phyloP scores from a whole-genome alignment of 2,888 invertebrate genomes.

The Cantharis lateralis region DNA sequence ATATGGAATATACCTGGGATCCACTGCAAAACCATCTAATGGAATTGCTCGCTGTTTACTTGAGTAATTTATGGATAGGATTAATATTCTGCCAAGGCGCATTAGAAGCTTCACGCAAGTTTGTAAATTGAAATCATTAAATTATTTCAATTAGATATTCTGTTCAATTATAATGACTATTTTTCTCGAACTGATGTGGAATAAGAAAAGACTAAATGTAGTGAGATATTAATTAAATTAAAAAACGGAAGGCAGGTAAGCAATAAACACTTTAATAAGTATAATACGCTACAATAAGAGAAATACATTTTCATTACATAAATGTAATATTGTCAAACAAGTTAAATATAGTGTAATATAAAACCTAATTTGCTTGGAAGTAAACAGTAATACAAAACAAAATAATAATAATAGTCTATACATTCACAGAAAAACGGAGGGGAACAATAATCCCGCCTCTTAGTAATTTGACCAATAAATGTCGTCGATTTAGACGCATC shows the following conservation, averaged over 20 bases:
- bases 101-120: constrained; percentile 23
- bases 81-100: constrained; percentile 45
- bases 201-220: background rate
- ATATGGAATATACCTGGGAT: constrained; percentile 47
- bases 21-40: constrained; percentile 34
- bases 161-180: background rate
- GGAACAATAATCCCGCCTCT: constrained; percentile 29
- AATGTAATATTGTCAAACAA: background rate
- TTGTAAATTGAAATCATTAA: constrained; percentile 21
- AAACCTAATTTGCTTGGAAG: constrained; percentile 17
- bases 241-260: background rate
- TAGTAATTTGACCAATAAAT: constrained; percentile 33
- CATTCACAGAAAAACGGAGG: constrained; percentile 32
- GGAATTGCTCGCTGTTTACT: constrained; percentile 43
- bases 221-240: background rate
- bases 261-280: background rate
- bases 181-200: background rate
- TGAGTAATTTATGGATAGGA: constrained; percentile 53
- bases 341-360: background rate
- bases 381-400: constrained; percentile 41
- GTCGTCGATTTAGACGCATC: constrained; percentile 31
- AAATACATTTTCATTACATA: background rate
- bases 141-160: constrained; percentile 10
- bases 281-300: background rate
- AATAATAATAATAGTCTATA: constrained; percentile 33